Base-by-base conservation (phyloP, 2,888 invertebrate genomes). In the Leptarthrus brevirostris region DNA sequence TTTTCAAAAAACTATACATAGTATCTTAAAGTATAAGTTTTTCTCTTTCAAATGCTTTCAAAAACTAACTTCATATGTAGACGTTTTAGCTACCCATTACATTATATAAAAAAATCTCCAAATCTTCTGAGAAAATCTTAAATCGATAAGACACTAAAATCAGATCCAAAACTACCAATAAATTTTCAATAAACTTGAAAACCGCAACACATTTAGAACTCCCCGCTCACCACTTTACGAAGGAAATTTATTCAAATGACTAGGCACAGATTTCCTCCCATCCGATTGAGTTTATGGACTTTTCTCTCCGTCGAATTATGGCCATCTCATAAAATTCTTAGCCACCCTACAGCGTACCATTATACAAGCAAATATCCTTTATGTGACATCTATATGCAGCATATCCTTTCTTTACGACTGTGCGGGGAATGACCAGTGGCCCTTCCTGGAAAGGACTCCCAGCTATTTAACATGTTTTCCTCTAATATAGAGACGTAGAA, bases 201-300 rank as follows among this genome's bases (percentile, higher is more conserved):
- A 30, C 30, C 30, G 30, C 30, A 30, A 30, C 30, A 30, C 30
- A 30, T 30, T 30, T 30, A 30, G 30, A 3, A 30, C 30, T 30
- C 30, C 30, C 30, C 8, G 3, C 30, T 30, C 30, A 3, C 30
- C 30, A 30, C 30, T 30, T 30, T 12, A 40, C 40, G 10, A 40
- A 40, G 26, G 14, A 66, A 66, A 66, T 66, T 47, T 66, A 66
- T 66, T 66, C 64, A 66, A 66, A 44, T 66, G 64, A 66, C 47
- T 66, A 66, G 64, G 26, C 64, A 24, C 64, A 66, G 64, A 66
- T 47, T 66, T 66, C 47, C 20, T 47, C 64, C 47, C 47, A 24
- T 47, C 47, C 64, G 47, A 66, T 66, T 26, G 47, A 66, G 47
- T 22, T 66, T 47, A 66, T 20, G 47, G 64, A 24, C 24, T 44